Percentiles rank a stretch among this genome's conserved stretches.
Evolutionary conservation across 2,113 vertebrate genomes (phyloP).

Genomic region (Castor canadensis): DNA sequence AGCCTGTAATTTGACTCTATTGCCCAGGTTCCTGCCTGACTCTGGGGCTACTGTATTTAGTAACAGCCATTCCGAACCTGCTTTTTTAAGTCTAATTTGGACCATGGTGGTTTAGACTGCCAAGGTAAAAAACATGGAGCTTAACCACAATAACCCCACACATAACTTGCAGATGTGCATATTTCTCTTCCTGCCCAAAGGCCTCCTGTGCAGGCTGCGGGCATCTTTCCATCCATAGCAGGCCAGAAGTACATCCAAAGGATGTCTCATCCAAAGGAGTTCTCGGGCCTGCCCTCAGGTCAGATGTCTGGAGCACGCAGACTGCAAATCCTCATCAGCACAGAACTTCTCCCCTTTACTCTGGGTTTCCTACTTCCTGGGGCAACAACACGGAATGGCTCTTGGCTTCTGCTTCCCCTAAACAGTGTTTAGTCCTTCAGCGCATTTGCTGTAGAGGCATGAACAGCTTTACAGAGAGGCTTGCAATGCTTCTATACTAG

Average conservation of each 20-base stretch:
- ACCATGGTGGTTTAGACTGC: rapidly evolving
- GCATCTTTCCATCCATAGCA: rapidly evolving
- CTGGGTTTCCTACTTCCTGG: too few species aligned
- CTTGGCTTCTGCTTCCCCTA: not conserved
- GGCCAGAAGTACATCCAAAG: rapidly evolving
- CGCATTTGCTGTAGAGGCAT: not conserved
- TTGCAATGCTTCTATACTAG: not conserved
- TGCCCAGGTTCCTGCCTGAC: not conserved
- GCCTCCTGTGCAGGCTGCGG: not conserved
- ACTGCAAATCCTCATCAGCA: rapidly evolving
- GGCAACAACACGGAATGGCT: not conserved
- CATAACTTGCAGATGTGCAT: rapidly evolving
- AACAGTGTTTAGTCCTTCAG: rapidly evolving
- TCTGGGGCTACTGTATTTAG: not conserved
- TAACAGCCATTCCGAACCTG: not conserved
- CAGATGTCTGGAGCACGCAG: rapidly evolving
- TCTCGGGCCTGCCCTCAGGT: not conserved
- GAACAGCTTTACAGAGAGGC: not conserved
- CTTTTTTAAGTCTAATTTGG: not conserved
- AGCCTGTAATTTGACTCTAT: not conserved
- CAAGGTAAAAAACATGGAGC: rapidly evolving
- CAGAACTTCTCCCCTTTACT: rapidly evolving
- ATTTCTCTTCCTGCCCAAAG: rapidly evolving
- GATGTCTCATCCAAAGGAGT: too few species aligned
- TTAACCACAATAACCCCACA: rapidly evolving